phyloP scores from a whole-genome alignment of 2,797 vertebrate species.

The Alectoris magna region DNA sequence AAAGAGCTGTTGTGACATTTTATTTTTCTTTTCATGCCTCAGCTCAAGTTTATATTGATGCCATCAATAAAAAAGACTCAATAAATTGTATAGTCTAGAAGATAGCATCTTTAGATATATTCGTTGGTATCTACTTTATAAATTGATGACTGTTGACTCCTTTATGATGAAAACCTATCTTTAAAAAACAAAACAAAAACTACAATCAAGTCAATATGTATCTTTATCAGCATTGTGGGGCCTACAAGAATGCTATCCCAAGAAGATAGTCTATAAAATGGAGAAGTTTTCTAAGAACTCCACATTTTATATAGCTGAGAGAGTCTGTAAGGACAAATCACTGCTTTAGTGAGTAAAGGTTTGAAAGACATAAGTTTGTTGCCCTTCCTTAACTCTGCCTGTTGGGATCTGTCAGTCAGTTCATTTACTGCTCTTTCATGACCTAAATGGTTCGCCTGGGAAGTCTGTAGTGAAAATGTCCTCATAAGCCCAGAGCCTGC shows the following conservation, averaged over 20 bases:
- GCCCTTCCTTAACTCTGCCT: constrained; percentile 37
- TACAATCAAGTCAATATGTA: not conserved
- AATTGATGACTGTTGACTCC: not conserved
- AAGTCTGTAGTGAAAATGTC: constrained; percentile 17
- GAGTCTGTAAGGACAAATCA: not conserved
- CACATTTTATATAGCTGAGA: not conserved
- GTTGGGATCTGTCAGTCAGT: constrained; percentile 30
- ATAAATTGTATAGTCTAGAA: not conserved
- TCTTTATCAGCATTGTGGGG: not conserved
- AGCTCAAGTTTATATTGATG: not conserved
- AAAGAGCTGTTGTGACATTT: not conserved
- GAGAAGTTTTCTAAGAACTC: not conserved
- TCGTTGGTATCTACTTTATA: not conserved
- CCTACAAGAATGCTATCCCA: not conserved
- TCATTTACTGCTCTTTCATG: constrained; percentile 15
- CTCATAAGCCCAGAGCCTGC: not conserved
- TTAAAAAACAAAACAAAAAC: not conserved
- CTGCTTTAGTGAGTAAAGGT: not conserved
- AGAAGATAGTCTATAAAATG: not conserved
- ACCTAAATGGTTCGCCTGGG: constrained; percentile 46
- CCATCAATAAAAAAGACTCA: not conserved
- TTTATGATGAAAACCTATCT: not conserved
- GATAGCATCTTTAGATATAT: not conserved
- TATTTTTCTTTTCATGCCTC: constrained; percentile 29
- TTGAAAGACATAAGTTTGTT: constrained; percentile 37